Percentiles rank a stretch among this genome's conserved stretches.
phyloP scores from a whole-genome alignment of 2,113 vertebrate species.

The Poicephalus meyeri region DNA sequence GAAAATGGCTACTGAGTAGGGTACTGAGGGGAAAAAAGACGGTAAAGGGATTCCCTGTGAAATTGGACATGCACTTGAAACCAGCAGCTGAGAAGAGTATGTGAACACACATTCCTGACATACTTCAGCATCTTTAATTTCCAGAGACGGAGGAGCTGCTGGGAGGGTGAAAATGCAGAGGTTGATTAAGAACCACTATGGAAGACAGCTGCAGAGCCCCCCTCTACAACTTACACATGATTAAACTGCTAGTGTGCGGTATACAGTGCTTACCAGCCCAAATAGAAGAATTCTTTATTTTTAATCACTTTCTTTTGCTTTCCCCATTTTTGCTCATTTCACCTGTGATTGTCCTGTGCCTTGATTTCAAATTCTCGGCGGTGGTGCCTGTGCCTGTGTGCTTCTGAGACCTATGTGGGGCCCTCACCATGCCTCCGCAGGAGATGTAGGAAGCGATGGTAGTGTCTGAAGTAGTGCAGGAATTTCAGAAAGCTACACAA shows the following conservation, averaged over 20 bases:
- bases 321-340: background rate
- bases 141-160: background rate
- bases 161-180: background rate
- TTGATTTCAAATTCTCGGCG: background rate
- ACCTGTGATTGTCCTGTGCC: background rate
- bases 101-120: background rate
- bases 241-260: background rate
- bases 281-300: background rate
- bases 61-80: background rate
- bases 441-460: background rate
- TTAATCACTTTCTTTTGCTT: background rate
- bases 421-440: accelerated
- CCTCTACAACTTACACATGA: accelerated
- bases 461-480: background rate
- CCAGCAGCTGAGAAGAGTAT: background rate
- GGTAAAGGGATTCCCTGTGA: background rate
- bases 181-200: background rate
- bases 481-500: background rate
- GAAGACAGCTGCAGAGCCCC: background rate
- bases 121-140: background rate
- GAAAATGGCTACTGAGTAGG: background rate
- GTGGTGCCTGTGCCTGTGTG: accelerated
- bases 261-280: background rate
- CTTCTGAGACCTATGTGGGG: background rate
- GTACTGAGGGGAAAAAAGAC: background rate